Evolutionary conservation across 2,113 vertebrate species (phyloP), one percentile per base, ranked within the genome.

Genomic region (Hemiprocne comata): DNA sequence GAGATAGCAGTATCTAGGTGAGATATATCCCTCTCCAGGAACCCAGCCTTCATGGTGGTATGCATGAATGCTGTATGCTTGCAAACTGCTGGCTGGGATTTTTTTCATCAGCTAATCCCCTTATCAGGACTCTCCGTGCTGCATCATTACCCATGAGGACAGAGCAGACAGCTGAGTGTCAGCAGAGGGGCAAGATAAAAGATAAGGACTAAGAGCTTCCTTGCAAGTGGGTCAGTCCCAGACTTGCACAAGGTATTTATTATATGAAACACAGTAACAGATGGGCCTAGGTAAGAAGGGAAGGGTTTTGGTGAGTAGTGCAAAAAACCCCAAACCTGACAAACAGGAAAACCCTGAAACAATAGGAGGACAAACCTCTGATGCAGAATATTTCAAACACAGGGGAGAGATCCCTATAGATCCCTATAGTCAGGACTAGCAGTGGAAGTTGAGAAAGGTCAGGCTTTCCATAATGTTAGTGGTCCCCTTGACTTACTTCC

Each of bases 51-150:
- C 76, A 10, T 84, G 69, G 53, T 61, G 40, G 38, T 38, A 78
- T 72, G 83, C 42, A 26, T 3, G 21, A 90, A 51, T 77, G 17
- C 33, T 85, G 6, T 38, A 31, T 50, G 24, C 38, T 65, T 88
- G 79, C 26, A 72, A 90, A 62, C 53, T 81, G 83, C 72, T 90
- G 34, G 4, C 72, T 77, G 57, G 18, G 13, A 17, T 72, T 75
- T 94, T 79, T 89, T 93, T 87, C 34, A 28, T 78, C 67, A 61
- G 33, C 48, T 90, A 67, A 92, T 86, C 65, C 78, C 85, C 3
- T 85, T 94, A 93, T 89, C 85, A 80, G 46, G 51, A 80, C 73
- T 93, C 87, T 81, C 76, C 69, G 26, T 86, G 13, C 69, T 65
- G 34, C 61, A 48, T 93, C 61, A 48, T 93, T 93, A 76, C 44